Percentiles rank a stretch among this genome's conserved stretches.
Conservation (phyloP, 1,140 invertebrate genomes). For the Drosophila guanche region DNA sequence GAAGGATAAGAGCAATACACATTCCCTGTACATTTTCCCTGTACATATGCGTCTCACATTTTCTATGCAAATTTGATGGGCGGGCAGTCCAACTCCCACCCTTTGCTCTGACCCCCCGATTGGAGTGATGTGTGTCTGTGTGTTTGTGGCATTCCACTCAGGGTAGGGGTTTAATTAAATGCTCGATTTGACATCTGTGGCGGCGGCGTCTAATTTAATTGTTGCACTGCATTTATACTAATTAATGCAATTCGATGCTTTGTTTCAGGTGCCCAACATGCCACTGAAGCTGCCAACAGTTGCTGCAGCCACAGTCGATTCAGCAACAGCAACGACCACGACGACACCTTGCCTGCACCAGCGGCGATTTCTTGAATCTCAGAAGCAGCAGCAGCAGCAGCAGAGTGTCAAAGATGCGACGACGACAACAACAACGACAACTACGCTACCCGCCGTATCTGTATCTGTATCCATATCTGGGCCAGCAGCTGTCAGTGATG, state of each 20-base stretch:
- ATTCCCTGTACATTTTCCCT: conserved; percentile 7
- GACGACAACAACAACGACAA: conserved; percentile 20
- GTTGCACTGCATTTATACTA: conserved; percentile 48
- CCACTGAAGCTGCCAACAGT: conserved; percentile 57
- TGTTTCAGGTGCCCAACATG: conserved; percentile 83
- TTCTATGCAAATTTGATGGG: conserved; percentile 61
- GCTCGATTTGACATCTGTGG: conserved; percentile 53
- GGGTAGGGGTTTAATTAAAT: conserved; percentile 45
- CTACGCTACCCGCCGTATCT: conserved; percentile 25
- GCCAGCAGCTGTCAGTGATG: conserved; percentile 48
- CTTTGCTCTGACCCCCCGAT: background rate
- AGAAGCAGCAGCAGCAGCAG: conserved; percentile 53
- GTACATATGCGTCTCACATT: conserved; percentile 63
- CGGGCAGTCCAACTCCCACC: conserved; percentile 5
- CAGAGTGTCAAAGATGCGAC: conserved; percentile 30
- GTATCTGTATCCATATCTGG: conserved; percentile 38
- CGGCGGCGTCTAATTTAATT: conserved; percentile 58
- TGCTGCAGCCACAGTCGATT: conserved; percentile 6
- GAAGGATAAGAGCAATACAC: too few relatives aligned
- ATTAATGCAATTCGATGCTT: conserved; percentile 59
- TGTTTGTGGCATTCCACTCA: conserved; percentile 33
- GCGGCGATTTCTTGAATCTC: conserved; percentile 69
- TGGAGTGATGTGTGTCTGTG: conserved; percentile 3
- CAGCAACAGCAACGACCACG: conserved; percentile 9
- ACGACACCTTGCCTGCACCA: conserved; percentile 68